Percentiles rank a stretch among this genome's conserved stretches.
Evolutionary conservation across 2,113 vertebrate genomes (phyloP).

Genomic region (Trematomus loennbergii): DNA sequence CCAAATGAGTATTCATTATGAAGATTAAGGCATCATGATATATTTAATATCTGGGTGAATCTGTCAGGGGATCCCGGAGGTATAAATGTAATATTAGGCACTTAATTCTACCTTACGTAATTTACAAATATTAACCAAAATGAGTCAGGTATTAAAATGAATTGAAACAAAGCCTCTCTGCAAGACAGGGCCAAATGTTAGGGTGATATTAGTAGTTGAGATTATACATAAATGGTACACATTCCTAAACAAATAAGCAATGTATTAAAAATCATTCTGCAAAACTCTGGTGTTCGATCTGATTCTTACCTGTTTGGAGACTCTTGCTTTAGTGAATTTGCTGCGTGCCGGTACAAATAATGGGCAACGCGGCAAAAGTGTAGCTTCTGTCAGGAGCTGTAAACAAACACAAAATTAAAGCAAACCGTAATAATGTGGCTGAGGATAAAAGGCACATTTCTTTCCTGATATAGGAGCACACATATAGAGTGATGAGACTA

Average conservation of each 20-base stretch:
- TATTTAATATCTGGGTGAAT: neutral
- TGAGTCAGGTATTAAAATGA: neutral
- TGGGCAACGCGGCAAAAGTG: conserved; percentile 30
- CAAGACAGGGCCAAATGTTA: neutral
- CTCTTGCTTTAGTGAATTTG: conserved; percentile 77
- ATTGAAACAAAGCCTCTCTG: neutral
- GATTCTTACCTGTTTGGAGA: conserved; percentile 74
- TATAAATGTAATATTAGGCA: neutral
- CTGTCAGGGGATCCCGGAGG: neutral
- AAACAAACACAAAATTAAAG: conserved; percentile 16
- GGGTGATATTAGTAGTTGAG: too few species aligned
- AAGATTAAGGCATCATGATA: too few species aligned
- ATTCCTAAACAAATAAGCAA: neutral
- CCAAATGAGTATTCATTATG: neutral
- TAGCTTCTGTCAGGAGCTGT: conserved; percentile 68
- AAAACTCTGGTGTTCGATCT: neutral
- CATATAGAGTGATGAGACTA: neutral
- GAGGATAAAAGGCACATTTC: neutral
- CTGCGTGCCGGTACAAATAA: conserved; percentile 70
- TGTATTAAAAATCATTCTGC: neutral
- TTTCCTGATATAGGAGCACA: neutral
- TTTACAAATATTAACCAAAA: neutral
- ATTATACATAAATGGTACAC: neutral
- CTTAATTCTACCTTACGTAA: neutral
- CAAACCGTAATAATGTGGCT: neutral